Percentiles rank a stretch among this genome's conserved stretches.
Evolutionary conservation across 2,113 vertebrate species (phyloP).

Genomic region (Oceanodroma tethys): DNA sequence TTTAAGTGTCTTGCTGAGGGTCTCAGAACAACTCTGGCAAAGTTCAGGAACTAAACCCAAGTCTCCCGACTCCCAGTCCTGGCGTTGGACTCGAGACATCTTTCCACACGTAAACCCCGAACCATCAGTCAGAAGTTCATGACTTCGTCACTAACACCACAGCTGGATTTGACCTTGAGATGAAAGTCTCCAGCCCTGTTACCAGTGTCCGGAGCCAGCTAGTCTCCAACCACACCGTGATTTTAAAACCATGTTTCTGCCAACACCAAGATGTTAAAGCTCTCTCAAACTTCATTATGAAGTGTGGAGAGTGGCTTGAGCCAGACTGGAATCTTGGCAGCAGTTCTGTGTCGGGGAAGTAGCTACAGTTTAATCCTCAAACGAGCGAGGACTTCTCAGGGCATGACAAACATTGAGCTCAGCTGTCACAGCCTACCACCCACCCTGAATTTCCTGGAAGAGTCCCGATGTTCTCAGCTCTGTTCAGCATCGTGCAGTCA

Average conservation of each 20-base stretch:
- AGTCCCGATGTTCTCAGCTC: background rate
- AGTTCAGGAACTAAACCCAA: background rate
- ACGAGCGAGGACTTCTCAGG: slow-evolving; percentile 11
- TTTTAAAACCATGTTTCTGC: slow-evolving; percentile 59
- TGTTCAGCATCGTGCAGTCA: background rate
- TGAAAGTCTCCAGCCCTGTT: slow-evolving; percentile 44
- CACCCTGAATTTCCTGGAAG: slow-evolving; percentile 41
- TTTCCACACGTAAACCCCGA: background rate
- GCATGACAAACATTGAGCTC: background rate
- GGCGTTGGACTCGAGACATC: background rate
- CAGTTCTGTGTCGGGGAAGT: slow-evolving; percentile 8
- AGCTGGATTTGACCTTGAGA: slow-evolving; percentile 31
- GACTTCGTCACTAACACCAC: slow-evolving; percentile 45
- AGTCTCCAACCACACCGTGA: slow-evolving; percentile 47
- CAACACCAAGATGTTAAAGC: slow-evolving; percentile 66
- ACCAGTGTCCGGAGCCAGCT: slow-evolving; percentile 31
- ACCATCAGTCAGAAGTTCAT: slow-evolving; percentile 41
- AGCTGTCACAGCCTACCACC: slow-evolving; percentile 50
- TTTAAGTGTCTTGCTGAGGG: background rate
- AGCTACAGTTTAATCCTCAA: slow-evolving; percentile 50
- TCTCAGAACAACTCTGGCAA: background rate
- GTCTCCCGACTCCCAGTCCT: background rate
- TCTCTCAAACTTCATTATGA: slow-evolving; percentile 68
- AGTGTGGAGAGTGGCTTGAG: slow-evolving; percentile 52
- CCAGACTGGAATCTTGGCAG: slow-evolving; percentile 67